Conservation (phyloP, 2,797 vertebrate genomes). For the Gambusia yucatana region DNA sequence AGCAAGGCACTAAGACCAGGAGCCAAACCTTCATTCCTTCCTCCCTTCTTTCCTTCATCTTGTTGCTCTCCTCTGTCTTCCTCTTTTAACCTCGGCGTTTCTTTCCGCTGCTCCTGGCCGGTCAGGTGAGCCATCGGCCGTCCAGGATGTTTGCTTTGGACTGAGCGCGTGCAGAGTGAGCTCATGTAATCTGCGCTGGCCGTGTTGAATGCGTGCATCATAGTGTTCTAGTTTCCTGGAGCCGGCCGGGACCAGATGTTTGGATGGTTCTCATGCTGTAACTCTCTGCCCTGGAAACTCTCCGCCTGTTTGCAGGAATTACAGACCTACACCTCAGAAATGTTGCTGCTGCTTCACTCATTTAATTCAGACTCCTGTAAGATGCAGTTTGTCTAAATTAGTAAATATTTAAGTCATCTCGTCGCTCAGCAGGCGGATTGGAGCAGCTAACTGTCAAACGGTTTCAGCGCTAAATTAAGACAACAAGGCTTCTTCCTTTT, state of each 20-base stretch:
- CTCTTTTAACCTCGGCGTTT: background rate
- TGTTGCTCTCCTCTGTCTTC: background rate
- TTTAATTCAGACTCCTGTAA: slow-evolving; percentile 1
- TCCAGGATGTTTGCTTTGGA: background rate
- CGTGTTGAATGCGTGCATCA: background rate
- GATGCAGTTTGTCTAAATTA: slow-evolving; percentile 3
- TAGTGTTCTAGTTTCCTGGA: background rate
- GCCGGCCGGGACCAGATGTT: background rate
- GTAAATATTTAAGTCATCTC: slow-evolving; percentile 17
- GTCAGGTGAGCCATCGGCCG: background rate
- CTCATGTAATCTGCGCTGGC: slow-evolving; percentile 2
- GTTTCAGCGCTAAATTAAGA: background rate
- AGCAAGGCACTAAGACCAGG: too few species aligned
- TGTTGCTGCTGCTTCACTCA: slow-evolving; percentile 5
- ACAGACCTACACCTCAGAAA: background rate
- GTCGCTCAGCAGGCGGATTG: slow-evolving; percentile 1
- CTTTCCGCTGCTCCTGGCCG: background rate
- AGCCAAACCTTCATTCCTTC: too few species aligned
- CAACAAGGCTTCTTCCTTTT: too few species aligned
- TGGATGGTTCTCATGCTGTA: background rate
- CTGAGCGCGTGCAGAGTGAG: background rate
- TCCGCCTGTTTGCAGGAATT: slow-evolving; percentile 1
- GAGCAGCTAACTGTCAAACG: background rate
- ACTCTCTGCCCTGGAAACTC: background rate
- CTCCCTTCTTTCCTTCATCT: background rate